A percentile compares a stretch with the other conserved stretches of the same genome.
Evolutionary conservation across 2,888 invertebrate species (phyloP).

Genomic region (Clistopyga incitator): DNA sequence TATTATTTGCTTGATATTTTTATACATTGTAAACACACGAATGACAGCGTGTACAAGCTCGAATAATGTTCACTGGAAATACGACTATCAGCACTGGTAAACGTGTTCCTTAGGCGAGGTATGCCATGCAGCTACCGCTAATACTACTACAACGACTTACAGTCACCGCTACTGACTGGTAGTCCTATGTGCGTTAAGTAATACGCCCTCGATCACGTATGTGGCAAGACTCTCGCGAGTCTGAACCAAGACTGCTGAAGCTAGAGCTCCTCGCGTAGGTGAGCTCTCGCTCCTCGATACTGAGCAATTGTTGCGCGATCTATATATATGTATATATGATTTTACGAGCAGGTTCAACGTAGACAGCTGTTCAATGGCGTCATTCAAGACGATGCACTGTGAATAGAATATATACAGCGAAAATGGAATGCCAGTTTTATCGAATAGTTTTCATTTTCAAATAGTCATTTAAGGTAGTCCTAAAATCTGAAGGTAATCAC

Average conservation of each 20-base stretch:
- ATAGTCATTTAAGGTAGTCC: neutral
- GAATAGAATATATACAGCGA: constrained; percentile 20
- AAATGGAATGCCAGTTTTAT: neutral
- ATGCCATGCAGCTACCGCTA: constrained; percentile 51
- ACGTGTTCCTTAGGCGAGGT: constrained; percentile 34
- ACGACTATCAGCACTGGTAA: neutral
- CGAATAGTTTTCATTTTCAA: neutral
- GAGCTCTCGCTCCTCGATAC: constrained; percentile 36
- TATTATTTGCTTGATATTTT: neutral
- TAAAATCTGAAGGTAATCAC: too few species aligned
- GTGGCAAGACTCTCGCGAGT: constrained; percentile 68
- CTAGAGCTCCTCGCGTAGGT: constrained; percentile 61
- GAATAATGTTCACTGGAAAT: constrained; percentile 9
- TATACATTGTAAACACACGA: too few species aligned
- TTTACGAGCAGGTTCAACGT: constrained; percentile 29
- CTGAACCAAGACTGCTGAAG: constrained; percentile 33
- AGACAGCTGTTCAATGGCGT: constrained; percentile 51
- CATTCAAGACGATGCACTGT: constrained; percentile 28
- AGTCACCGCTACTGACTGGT: constrained; percentile 47
- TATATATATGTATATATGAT: constrained; percentile 10
- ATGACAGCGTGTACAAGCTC: neutral
- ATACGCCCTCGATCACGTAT: constrained; percentile 79
- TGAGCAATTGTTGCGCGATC: constrained; percentile 62
- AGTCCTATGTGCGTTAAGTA: constrained; percentile 74
- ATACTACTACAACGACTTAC: constrained; percentile 52